These are phyloP conservation scores for Lymantria dispar DNA, from an alignment of 2,888 invertebrate genomes.

Conservation along the genomic window DNA sequence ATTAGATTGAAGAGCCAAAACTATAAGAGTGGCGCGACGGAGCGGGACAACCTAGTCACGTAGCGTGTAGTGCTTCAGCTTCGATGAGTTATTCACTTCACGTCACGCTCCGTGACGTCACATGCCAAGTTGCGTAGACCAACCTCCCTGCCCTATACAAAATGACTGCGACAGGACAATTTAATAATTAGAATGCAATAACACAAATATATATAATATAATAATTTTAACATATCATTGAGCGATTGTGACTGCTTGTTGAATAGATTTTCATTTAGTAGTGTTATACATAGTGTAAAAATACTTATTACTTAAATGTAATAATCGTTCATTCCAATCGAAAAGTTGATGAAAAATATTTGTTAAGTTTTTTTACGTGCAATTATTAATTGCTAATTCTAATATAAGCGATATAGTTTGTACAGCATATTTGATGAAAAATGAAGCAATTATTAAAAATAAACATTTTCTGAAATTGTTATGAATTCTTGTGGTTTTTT, in stretches of 20 bases:
- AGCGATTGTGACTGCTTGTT: slow-evolving; percentile 83
- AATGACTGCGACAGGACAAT: slow-evolving; percentile 25
- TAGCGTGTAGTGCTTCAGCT: slow-evolving; percentile 45
- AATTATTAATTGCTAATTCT: slow-evolving; percentile 83
- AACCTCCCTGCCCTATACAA: slow-evolving; percentile 27
- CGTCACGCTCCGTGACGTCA: slow-evolving; percentile 7
- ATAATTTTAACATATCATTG: slow-evolving; percentile 83
- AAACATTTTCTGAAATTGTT: slow-evolving; percentile 79
- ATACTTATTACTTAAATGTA: slow-evolving; percentile 64
- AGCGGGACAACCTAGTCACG: slow-evolving; percentile 66
- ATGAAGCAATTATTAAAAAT: slow-evolving; percentile 81
- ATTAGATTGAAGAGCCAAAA: slow-evolving; percentile 75
- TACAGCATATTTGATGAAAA: slow-evolving; percentile 80
- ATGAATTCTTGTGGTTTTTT: slow-evolving; percentile 25
- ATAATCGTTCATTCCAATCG: slow-evolving; percentile 82
- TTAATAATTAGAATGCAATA: slow-evolving; percentile 73
- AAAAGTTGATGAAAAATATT: slow-evolving; percentile 81
- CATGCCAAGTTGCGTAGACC: slow-evolving; percentile 25
- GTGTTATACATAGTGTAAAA: slow-evolving; percentile 75
- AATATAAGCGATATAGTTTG: slow-evolving; percentile 82
- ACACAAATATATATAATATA: slow-evolving; percentile 43
- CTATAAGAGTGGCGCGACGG: slow-evolving; percentile 61
- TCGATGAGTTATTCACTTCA: slow-evolving; percentile 5
- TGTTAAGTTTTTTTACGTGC: slow-evolving; percentile 83
- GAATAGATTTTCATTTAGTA: slow-evolving; percentile 76